Evolutionary conservation across 2,113 vertebrate species (phyloP).

Genomic region (Mirounga angustirostris): DNA sequence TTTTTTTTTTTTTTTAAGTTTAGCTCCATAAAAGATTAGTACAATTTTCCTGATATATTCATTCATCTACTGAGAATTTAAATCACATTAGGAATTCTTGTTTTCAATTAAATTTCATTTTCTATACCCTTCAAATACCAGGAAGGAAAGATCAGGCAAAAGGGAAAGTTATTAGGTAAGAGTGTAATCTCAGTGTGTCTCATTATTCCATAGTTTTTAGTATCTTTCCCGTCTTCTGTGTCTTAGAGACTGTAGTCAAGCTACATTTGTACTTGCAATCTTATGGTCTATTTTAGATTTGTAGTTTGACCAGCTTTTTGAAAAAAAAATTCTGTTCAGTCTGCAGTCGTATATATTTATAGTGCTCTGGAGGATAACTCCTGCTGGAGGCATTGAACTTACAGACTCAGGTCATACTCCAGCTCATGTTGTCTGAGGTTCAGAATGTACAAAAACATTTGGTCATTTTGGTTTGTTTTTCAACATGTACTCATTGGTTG

Average conservation of each 20-base stretch:
- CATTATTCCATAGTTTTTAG: conserved; percentile 17
- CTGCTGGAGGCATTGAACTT: conserved; percentile 21
- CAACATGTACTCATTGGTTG: background rate
- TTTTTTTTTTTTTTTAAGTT: background rate
- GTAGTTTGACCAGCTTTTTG: conserved; percentile 28
- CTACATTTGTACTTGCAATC: conserved; percentile 52
- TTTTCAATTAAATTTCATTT: conserved; percentile 65
- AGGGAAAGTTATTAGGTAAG: conserved; percentile 56
- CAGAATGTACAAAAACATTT: conserved; percentile 55
- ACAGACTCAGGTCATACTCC: background rate
- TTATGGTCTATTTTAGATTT: conserved; percentile 70
- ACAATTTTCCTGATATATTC: background rate
- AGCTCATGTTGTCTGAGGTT: conserved; percentile 3
- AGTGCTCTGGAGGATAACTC: conserved; percentile 20
- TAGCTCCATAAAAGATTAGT: conserved; percentile 35
- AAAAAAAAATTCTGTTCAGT: conserved; percentile 38
- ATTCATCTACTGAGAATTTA: conserved; percentile 60
- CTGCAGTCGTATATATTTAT: conserved; percentile 53
- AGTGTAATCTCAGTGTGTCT: conserved; percentile 47
- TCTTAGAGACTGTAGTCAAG: conserved; percentile 50
- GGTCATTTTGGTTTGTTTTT: conserved; percentile 39
- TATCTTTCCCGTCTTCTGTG: conserved; percentile 24
- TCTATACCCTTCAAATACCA: background rate
- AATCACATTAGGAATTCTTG: conserved; percentile 49
- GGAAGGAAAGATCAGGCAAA: conserved; percentile 1